Conservation (phyloP, 2,888 invertebrate species). For the Neelides folsomi region DNA sequence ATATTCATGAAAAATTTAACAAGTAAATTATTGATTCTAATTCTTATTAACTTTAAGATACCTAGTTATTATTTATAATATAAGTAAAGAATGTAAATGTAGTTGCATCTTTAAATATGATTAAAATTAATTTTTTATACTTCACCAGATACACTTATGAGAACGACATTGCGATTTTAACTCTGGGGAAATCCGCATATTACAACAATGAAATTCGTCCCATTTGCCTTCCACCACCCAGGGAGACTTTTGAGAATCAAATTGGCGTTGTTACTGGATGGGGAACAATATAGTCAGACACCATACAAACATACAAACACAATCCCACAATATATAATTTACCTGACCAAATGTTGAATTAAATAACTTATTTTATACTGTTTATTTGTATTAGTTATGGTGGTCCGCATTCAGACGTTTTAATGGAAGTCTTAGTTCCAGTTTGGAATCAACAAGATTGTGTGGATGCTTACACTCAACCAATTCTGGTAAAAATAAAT, state of each 20-base stretch:
- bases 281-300: conserved; percentile 12
- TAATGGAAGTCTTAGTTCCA: conserved; percentile 65
- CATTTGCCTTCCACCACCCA: conserved; percentile 60
- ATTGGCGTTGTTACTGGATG: conserved; percentile 52
- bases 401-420: conserved; percentile 51
- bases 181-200: conserved; percentile 26
- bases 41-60: too few species aligned
- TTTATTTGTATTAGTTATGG: conserved; percentile 53
- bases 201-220: conserved; percentile 56
- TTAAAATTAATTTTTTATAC: not conserved
- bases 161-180: conserved; percentile 62
- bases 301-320: not conserved
- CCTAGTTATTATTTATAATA: too few species aligned
- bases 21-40: too few species aligned
- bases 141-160: conserved; percentile 45
- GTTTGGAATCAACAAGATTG: conserved; percentile 61
- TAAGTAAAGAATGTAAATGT: too few species aligned
- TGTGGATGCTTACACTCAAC: conserved; percentile 48
- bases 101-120: too few species aligned
- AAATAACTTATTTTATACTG: too few species aligned
- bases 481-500: conserved; percentile 40
- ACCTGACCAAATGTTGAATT: conserved; percentile 54
- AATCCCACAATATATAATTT: conserved; percentile 32
- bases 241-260: conserved; percentile 43
- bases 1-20: conserved; percentile 55